A percentile compares a stretch with the other conserved stretches of the same genome.
These are phyloP conservation scores for Lepetodrilus schrolli DNA, from an alignment of 2,888 invertebrate genomes.

Conservation along the genomic window DNA sequence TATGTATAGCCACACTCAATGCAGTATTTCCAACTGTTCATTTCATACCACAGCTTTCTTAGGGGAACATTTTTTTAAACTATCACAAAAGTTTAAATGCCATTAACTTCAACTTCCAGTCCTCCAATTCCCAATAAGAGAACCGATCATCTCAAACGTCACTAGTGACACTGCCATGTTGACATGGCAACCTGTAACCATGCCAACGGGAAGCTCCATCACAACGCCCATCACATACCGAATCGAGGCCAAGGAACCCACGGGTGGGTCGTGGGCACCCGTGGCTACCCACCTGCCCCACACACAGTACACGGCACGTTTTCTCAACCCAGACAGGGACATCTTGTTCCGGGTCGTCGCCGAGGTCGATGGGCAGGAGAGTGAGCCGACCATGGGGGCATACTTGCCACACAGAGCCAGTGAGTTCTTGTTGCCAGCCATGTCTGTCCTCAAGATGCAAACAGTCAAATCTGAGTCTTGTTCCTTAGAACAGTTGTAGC, in stretches of 20 bases:
- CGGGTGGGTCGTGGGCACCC: slow-evolving; percentile 67
- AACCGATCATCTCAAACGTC: slow-evolving; percentile 94
- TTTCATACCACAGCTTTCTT: no score
- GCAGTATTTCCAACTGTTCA: no score
- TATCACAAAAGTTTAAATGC: no score
- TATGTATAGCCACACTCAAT: no score
- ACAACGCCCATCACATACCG: slow-evolving; percentile 91
- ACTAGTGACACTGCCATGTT: slow-evolving; percentile 91
- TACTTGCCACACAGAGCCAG: slow-evolving; percentile 66
- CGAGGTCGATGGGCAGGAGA: slow-evolving; percentile 94
- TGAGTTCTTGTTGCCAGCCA: no score
- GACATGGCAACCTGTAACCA: slow-evolving; percentile 96
- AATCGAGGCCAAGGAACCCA: slow-evolving; percentile 85
- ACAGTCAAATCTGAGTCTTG: no score
- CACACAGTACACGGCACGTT: slow-evolving; percentile 54
- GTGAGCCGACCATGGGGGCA: slow-evolving; percentile 90
- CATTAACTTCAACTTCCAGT: slow-evolving; percentile 42
- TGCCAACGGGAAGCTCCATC: slow-evolving; percentile 80
- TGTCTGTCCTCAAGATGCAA: no score
- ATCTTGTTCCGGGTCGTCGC: slow-evolving; percentile 96
- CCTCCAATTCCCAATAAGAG: slow-evolving; percentile 78
- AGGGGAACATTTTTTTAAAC: no score
- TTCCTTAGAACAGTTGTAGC: no score
- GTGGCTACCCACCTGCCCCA: slow-evolving; percentile 56
- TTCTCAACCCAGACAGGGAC: slow-evolving; percentile 80